These are phyloP conservation scores for Plectropomus leopardus DNA, from an alignment of 2,113 vertebrate species.

Conservation along the genomic window DNA sequence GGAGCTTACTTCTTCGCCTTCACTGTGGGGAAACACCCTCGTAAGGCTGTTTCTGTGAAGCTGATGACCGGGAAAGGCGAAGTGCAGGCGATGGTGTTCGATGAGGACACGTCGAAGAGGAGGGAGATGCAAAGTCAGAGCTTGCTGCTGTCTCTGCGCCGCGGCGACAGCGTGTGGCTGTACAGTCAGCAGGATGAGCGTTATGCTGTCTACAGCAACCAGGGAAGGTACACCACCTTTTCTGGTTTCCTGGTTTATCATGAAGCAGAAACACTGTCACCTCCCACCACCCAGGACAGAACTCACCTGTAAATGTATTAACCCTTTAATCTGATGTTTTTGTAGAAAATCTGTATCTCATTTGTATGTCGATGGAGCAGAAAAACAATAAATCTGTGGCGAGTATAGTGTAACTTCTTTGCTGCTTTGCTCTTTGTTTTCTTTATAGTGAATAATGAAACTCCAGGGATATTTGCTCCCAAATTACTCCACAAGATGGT, in stretches of 20 bases:
- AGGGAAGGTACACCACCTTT: slow-evolving; percentile 87
- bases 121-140: slow-evolving; percentile 89
- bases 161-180: slow-evolving; percentile 83
- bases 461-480: background rate
- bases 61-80: slow-evolving; percentile 84
- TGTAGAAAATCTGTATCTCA: slow-evolving; percentile 23
- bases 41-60: slow-evolving; percentile 85
- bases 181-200: slow-evolving; percentile 87
- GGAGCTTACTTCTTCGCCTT: slow-evolving; percentile 87
- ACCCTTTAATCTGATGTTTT: background rate
- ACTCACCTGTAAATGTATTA: slow-evolving; percentile 57
- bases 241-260: slow-evolving; percentile 87
- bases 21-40: slow-evolving; percentile 86
- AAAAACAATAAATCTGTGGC: background rate
- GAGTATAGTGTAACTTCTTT: slow-evolving; percentile 5
- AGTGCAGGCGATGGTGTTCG: slow-evolving; percentile 88
- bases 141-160: slow-evolving; percentile 79
- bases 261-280: slow-evolving; percentile 36
- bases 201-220: slow-evolving; percentile 87
- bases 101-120: slow-evolving; percentile 83
- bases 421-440: slow-evolving; percentile 1
- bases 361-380: slow-evolving; percentile 5
- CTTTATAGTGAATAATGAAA: background rate
- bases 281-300: slow-evolving; percentile 55
- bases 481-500: slow-evolving; percentile 71